phyloP scores from a whole-genome alignment of 2,113 vertebrate species.

The Menura novaehollandiae region DNA sequence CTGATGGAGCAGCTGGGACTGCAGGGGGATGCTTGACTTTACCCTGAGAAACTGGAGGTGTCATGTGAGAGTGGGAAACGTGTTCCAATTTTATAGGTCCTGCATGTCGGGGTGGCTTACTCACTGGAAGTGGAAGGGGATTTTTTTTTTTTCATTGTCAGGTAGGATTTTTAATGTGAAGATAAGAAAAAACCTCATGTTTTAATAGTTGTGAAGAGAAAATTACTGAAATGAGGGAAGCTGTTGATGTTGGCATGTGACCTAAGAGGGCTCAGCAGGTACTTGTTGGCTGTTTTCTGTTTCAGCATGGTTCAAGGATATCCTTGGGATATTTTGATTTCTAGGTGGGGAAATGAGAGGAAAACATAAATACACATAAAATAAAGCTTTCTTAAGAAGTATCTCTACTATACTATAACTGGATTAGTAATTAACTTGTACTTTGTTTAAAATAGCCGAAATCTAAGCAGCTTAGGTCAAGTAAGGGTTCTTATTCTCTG shows the following conservation, averaged over 20 bases:
- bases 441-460: background rate
- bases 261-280: background rate
- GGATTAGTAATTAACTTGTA: background rate
- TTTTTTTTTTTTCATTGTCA: background rate
- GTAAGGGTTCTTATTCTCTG: background rate
- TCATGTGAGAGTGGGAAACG: background rate
- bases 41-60: background rate
- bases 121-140: background rate
- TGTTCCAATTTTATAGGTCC: background rate
- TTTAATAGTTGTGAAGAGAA: background rate
- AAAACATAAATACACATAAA: background rate
- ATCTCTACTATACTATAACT: background rate
- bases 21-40: background rate
- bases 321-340: background rate
- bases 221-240: background rate
- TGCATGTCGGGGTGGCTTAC: background rate
- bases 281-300: background rate
- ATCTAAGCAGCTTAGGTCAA: background rate
- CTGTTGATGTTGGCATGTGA: background rate
- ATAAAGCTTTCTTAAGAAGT: background rate
- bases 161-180: background rate
- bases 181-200: background rate
- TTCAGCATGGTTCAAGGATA: background rate
- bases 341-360: background rate
- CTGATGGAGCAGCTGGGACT: background rate